Percentiles rank a stretch among this genome's conserved stretches.
Conservation (phyloP, 1,140 invertebrate species). For the Pogonomyrmex barbatus region DNA sequence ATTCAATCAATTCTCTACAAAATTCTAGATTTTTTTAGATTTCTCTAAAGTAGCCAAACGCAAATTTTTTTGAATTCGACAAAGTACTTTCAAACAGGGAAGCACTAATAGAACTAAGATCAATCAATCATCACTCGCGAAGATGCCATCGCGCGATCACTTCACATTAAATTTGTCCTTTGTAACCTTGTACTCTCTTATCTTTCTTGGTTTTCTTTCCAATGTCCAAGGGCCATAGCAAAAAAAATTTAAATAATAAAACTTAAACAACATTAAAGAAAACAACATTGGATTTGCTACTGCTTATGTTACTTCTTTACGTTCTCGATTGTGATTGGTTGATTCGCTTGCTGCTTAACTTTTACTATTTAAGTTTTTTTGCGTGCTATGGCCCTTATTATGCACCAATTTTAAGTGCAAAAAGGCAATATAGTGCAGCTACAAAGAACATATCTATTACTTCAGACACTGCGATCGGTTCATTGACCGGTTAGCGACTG, state of each 20-base stretch:
- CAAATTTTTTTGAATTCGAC: not conserved
- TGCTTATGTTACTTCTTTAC: too few relatives aligned
- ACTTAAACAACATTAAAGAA: too few relatives aligned
- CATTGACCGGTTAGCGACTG: not conserved
- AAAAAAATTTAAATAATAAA: too few relatives aligned
- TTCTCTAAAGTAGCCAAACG: too few relatives aligned
- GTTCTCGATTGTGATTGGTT: too few relatives aligned
- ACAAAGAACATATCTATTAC: not conserved
- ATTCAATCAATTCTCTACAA: slow-evolving; percentile 6
- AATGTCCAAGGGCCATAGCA: not conserved
- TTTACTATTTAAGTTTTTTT: too few relatives aligned
- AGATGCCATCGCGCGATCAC: not conserved
- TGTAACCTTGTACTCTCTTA: not conserved
- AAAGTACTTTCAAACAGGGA: not conserved
- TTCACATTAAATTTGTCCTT: not conserved
- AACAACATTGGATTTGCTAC: too few relatives aligned
- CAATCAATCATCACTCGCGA: not conserved
- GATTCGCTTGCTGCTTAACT: too few relatives aligned
- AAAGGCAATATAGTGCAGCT: not conserved
- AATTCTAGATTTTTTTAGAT: not conserved
- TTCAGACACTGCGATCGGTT: not conserved
- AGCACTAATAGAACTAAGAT: not conserved
- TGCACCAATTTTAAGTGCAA: not conserved
- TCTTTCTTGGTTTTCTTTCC: not conserved
- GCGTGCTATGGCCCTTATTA: too few relatives aligned